A percentile compares a stretch with the other conserved stretches of the same genome.
Evolutionary conservation across 2,888 invertebrate species (phyloP).

Genomic region (Idaea straminata): DNA sequence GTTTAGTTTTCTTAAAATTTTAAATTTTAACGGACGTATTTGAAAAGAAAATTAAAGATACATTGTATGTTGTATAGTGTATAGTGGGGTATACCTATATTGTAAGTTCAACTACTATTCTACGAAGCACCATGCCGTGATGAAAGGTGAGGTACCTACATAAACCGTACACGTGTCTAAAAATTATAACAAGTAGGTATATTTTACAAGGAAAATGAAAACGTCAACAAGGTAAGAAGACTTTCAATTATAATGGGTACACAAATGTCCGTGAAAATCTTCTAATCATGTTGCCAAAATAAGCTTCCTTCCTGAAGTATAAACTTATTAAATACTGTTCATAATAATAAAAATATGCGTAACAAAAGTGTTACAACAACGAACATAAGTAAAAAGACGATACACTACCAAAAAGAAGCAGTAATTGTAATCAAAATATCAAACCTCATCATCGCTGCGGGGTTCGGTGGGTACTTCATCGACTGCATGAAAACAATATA

Average conservation of each 20-base stretch:
- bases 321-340: background rate
- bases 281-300: background rate
- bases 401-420: background rate
- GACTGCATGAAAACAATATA: constrained; percentile 69
- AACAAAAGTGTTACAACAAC: background rate
- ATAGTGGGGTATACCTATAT: background rate
- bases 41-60: too few relatives aligned
- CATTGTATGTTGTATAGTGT: constrained; percentile 6
- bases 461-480: constrained; percentile 66
- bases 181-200: background rate
- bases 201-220: background rate
- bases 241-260: too few relatives aligned
- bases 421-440: constrained; percentile 32
- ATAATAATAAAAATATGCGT: background rate
- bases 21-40: too few relatives aligned
- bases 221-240: background rate
- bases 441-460: constrained; percentile 71
- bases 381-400: constrained; percentile 4
- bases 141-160: background rate
- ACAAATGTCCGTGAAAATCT: background rate
- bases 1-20: too few relatives aligned
- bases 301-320: background rate
- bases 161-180: background rate
- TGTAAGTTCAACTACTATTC: background rate
- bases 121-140: constrained; percentile 9